Conservation (phyloP, 2,888 invertebrate genomes). For the Erebia epiphron region DNA sequence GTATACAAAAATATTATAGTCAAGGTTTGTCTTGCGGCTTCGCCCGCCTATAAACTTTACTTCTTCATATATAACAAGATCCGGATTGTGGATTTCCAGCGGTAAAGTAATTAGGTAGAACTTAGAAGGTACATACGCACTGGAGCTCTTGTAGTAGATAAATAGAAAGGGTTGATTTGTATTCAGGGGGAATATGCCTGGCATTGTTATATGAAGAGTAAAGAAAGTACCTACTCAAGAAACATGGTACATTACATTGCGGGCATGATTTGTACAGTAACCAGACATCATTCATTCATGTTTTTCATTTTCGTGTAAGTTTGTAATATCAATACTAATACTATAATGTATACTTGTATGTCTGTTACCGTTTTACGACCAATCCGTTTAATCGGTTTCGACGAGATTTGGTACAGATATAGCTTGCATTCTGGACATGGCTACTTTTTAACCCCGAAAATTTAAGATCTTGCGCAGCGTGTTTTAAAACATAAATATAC, state of each 20-base stretch:
- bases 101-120: background rate
- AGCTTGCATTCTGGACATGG: too few relatives aligned
- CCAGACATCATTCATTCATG: too few relatives aligned
- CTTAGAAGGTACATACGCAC: too few relatives aligned
- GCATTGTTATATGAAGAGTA: background rate
- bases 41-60: background rate
- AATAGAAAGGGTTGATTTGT: conserved; percentile 1
- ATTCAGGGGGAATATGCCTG: background rate
- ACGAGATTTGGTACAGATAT: too few relatives aligned
- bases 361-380: too few relatives aligned
- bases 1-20: background rate
- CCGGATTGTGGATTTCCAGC: background rate
- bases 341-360: background rate
- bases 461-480: background rate
- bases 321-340: background rate
- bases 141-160: background rate
- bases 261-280: too few relatives aligned
- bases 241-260: too few relatives aligned
- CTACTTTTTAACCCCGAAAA: too few relatives aligned
- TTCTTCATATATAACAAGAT: background rate
- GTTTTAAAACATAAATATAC: too few relatives aligned
- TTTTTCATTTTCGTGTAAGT: too few relatives aligned
- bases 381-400: too few relatives aligned
- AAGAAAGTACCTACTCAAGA: too few relatives aligned
- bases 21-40: background rate